Conservation (phyloP, 2,113 vertebrate species). For the Trematocara marginatum region DNA sequence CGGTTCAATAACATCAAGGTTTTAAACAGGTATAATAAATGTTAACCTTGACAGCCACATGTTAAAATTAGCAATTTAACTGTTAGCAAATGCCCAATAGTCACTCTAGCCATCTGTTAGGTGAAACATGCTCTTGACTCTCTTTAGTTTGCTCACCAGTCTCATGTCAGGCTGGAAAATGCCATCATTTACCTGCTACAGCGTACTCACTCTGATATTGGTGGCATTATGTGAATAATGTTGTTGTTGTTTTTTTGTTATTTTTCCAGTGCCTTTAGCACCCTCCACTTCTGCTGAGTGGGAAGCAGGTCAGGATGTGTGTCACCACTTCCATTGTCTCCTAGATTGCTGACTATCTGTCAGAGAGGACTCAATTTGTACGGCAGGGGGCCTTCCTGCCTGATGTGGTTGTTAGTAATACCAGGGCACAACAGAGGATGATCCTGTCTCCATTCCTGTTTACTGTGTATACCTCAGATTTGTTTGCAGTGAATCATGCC, state of each 20-base stretch:
- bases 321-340: background rate
- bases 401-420: background rate
- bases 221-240: background rate
- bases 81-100: background rate
- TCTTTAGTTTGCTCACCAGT: background rate
- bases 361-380: background rate
- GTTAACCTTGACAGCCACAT: background rate
- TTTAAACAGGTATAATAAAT: background rate
- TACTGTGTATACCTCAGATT: background rate
- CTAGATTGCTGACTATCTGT: background rate
- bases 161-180: background rate
- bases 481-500: background rate
- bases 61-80: background rate
- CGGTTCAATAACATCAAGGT: background rate
- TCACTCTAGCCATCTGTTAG: background rate
- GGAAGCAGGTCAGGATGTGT: background rate
- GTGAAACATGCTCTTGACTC: background rate
- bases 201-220: background rate
- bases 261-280: background rate
- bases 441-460: background rate
- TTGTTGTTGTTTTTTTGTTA: background rate
- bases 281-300: background rate
- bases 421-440: background rate
- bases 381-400: background rate
- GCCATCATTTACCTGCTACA: background rate